Evolutionary conservation across 2,113 vertebrate species (phyloP).

Genomic region (Elachura formosa): DNA sequence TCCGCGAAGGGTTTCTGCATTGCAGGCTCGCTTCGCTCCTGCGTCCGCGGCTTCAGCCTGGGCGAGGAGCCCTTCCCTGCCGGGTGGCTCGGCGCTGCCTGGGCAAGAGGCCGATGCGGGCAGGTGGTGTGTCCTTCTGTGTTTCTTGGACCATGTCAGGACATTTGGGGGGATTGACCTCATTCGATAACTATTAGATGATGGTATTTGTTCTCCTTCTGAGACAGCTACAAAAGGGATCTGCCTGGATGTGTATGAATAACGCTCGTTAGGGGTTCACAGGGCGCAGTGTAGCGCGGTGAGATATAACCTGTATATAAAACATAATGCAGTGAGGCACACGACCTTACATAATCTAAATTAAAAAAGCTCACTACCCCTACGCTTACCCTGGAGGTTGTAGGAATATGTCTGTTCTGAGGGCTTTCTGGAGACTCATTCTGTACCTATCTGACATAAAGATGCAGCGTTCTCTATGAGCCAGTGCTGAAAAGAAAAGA

Average conservation of each 20-base stretch:
- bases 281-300: not conserved
- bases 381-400: not conserved
- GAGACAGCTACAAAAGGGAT: not conserved
- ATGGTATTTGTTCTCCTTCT: not conserved
- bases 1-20: slow-evolving; percentile 57
- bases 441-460: not conserved
- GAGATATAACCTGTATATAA: not conserved
- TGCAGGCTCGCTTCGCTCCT: slow-evolving; percentile 38
- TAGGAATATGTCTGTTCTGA: not conserved
- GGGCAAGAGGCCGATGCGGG: not conserved
- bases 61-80: not conserved
- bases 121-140: not conserved
- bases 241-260: not conserved
- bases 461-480: not conserved
- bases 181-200: not conserved
- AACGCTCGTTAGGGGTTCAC: not conserved
- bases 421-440: not conserved
- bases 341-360: slow-evolving; percentile 48
- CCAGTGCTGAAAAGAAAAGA: not conserved
- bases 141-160: not conserved
- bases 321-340: slow-evolving; percentile 29
- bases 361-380: slow-evolving; percentile 17
- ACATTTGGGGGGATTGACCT: not conserved
- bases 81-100: not conserved
- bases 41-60: not conserved